phyloP scores from a whole-genome alignment of 1,140 invertebrate genomes.

The Patella vulgata region DNA sequence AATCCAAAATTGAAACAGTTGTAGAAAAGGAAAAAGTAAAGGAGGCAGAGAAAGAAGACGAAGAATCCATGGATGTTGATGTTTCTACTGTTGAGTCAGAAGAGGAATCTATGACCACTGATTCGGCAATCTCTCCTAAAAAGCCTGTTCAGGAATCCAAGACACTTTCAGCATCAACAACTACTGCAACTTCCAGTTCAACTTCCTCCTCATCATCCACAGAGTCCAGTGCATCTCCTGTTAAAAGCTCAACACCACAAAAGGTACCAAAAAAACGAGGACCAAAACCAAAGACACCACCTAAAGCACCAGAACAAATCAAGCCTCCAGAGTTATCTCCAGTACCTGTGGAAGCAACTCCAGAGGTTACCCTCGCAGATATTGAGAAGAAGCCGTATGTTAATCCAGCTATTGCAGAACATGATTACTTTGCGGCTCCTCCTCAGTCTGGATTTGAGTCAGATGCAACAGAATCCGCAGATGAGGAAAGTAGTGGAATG shows the following conservation, averaged over 20 bases:
- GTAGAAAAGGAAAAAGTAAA: conserved; percentile 19
- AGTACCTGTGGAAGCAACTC: conserved; percentile 7
- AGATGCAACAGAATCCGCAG: conserved; percentile 49
- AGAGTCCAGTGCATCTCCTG: not conserved
- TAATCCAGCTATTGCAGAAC: conserved; percentile 47
- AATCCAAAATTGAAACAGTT: not conserved
- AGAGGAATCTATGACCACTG: conserved; percentile 20
- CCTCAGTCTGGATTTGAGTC: conserved; percentile 24
- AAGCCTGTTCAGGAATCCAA: not conserved
- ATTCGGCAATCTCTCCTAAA: not conserved
- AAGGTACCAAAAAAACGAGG: not conserved
- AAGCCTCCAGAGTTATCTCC: not conserved
- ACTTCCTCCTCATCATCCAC: not conserved
- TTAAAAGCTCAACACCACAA: not conserved
- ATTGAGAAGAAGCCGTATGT: conserved; percentile 34
- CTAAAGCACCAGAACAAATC: conserved; percentile 1
- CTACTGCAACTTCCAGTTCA: not conserved
- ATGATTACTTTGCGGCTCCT: conserved; percentile 55
- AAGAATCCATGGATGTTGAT: conserved; percentile 16
- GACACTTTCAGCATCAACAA: not conserved
- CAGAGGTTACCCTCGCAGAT: not conserved
- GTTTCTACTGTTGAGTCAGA: conserved; percentile 14
- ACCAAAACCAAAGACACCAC: not conserved
- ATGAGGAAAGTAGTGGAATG: conserved; percentile 44
- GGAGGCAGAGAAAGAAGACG: conserved; percentile 13